Conservation (phyloP, 1,140 invertebrate genomes). For the Episyrphus balteatus region DNA sequence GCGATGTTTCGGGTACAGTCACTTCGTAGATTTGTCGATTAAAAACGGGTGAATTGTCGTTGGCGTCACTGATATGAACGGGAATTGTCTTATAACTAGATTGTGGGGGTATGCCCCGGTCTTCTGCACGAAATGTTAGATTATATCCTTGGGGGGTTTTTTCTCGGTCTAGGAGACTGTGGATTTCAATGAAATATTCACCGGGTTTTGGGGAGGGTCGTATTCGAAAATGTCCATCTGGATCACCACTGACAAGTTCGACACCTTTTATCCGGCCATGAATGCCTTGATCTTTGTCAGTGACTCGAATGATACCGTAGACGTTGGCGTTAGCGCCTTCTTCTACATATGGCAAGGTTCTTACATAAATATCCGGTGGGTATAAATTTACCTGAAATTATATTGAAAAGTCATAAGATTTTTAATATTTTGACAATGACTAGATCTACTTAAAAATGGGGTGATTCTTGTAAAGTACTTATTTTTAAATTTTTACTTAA, state of each 20-base stretch:
- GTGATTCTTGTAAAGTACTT: no score
- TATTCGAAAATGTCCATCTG: constrained; percentile 75
- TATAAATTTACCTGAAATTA: constrained; percentile 63
- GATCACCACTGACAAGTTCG: constrained; percentile 81
- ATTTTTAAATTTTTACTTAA: no score
- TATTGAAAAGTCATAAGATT: neutral
- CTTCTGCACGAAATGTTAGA: constrained; percentile 71
- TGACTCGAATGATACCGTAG: constrained; percentile 79
- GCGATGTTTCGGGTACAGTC: constrained; percentile 76
- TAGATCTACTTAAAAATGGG: no score
- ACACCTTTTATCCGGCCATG: constrained; percentile 73
- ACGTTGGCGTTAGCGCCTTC: constrained; percentile 77
- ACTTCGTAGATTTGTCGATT: constrained; percentile 79
- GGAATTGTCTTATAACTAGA: constrained; percentile 63
- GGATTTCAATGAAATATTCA: constrained; percentile 66
- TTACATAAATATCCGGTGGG: constrained; percentile 71
- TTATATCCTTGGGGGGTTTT: constrained; percentile 69
- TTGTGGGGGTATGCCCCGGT: constrained; percentile 66
- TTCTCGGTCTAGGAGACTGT: constrained; percentile 65
- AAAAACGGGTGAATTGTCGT: constrained; percentile 82
- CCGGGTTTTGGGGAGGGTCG: constrained; percentile 45
- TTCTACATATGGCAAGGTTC: constrained; percentile 65
- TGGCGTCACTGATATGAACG: constrained; percentile 66
- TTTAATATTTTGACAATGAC: no score
- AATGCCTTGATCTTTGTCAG: constrained; percentile 68